Evolutionary conservation across 2,888 invertebrate genomes (phyloP).

Genomic region (Drosophila anomalata): DNA sequence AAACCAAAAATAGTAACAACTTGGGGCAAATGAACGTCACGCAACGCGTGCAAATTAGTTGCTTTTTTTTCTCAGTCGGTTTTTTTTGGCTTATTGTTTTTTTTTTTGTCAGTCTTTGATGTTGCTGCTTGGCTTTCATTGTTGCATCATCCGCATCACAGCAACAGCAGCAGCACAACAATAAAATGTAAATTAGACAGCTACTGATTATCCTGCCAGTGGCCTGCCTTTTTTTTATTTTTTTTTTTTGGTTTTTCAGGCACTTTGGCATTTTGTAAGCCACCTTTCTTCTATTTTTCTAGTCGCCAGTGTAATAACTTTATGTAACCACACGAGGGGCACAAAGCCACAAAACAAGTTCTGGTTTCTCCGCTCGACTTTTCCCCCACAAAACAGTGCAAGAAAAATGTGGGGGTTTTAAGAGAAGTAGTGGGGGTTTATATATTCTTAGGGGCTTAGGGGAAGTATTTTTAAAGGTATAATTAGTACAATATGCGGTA

Average conservation of each 20-base stretch:
- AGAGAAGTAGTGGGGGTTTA: neutral
- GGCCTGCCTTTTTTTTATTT: neutral
- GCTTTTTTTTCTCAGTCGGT: conserved; percentile 19
- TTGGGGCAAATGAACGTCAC: conserved; percentile 51
- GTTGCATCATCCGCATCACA: conserved; percentile 44
- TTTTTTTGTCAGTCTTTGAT: conserved; percentile 38
- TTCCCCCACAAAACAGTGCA: conserved; percentile 2
- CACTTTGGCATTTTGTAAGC: neutral
- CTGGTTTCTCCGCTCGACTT: conserved; percentile 32
- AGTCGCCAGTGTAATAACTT: conserved; percentile 43
- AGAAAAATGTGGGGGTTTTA: neutral
- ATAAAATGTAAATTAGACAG: conserved; percentile 69
- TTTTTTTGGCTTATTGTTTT: conserved; percentile 28
- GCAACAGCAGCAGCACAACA: conserved; percentile 30
- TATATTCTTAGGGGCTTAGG: too few relatives aligned
- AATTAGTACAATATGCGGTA: too few relatives aligned
- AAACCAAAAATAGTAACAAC: conserved; percentile 1
- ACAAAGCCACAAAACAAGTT: conserved; percentile 55
- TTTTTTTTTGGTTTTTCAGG: neutral
- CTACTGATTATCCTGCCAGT: conserved; percentile 39
- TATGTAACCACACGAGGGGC: conserved; percentile 55
- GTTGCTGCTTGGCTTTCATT: conserved; percentile 34
- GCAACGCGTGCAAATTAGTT: conserved; percentile 71
- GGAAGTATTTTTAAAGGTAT: too few relatives aligned
- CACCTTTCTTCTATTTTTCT: neutral